Conservation (phyloP, 2,888 invertebrate species). For the Itoplectis maculator region DNA sequence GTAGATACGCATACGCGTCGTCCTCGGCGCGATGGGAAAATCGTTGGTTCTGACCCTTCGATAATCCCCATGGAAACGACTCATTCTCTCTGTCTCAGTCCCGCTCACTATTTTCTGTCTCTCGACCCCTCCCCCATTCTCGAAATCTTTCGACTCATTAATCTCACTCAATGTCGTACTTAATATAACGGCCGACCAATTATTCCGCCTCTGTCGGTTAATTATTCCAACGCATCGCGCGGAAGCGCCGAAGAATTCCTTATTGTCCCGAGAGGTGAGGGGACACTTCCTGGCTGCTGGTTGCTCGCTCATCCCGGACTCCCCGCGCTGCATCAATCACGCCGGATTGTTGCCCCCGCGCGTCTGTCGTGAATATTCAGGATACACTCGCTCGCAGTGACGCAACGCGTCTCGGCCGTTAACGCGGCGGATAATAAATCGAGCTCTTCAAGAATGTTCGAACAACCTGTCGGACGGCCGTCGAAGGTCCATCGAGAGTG, state of each 20-base stretch:
- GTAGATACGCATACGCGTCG: background rate
- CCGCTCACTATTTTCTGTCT: too few species aligned
- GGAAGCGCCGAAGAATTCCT: conserved; percentile 59
- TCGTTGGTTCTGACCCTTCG: conserved; percentile 67
- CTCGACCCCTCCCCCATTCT: conserved; percentile 54
- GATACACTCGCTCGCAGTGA: conserved; percentile 8
- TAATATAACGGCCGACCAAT: conserved; percentile 76
- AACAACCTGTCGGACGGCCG: background rate
- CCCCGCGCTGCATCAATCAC: conserved; percentile 56
- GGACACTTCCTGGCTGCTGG: conserved; percentile 36
- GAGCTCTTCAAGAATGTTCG: background rate
- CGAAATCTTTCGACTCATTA: conserved; percentile 77
- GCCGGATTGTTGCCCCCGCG: conserved; percentile 29
- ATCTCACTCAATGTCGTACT: conserved; percentile 75
- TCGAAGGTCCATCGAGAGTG: conserved; percentile 4
- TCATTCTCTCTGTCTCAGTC: conserved; percentile 57
- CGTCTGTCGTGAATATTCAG: conserved; percentile 25
- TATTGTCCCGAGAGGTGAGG: conserved; percentile 37
- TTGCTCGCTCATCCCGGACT: conserved; percentile 3
- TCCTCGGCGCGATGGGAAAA: conserved; percentile 30
- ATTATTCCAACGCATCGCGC: conserved; percentile 66
- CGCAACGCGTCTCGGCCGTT: background rate
- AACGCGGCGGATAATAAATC: conserved; percentile 15
- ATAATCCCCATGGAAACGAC: conserved; percentile 78
- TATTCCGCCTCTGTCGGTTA: conserved; percentile 73